Conservation (phyloP, 2,888 invertebrate species). For the Amiota minor region DNA sequence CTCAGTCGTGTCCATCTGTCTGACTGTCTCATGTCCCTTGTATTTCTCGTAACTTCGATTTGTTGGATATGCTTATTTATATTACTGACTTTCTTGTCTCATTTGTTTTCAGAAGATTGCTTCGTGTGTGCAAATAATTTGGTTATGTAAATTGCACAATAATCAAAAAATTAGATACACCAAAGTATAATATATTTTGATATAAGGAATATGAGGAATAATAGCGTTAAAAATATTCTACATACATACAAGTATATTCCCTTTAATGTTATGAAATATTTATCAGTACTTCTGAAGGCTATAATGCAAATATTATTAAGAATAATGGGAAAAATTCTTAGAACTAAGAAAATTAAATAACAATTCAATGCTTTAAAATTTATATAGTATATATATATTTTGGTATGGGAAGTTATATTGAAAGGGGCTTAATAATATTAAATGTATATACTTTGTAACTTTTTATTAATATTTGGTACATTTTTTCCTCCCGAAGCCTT, state of each 20-base stretch:
- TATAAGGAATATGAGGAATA: too few species aligned
- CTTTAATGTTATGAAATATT: neutral
- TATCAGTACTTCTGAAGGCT: neutral
- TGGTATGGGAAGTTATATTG: too few species aligned
- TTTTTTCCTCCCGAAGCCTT: too few species aligned
- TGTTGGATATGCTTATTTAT: neutral
- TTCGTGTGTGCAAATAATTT: slow-evolving; percentile 62
- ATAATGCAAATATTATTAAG: neutral
- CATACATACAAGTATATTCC: neutral
- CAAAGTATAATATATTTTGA: slow-evolving; percentile 29
- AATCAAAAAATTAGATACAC: slow-evolving; percentile 68
- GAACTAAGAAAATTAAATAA: too few species aligned
- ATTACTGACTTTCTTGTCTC: neutral
- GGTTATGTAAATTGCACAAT: slow-evolving; percentile 65
- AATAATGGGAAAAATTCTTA: too few species aligned
- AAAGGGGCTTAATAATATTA: too few species aligned
- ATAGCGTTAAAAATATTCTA: neutral
- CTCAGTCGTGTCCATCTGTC: slow-evolving; percentile 33
- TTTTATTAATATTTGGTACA: too few species aligned
- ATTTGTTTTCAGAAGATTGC: neutral
- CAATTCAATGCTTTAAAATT: too few species aligned
- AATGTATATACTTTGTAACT: too few species aligned
- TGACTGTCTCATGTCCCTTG: slow-evolving; percentile 21
- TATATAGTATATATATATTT: too few species aligned
- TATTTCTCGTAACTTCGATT: slow-evolving; percentile 17